phyloP scores from a whole-genome alignment of 2,113 vertebrate genomes.

The Uropsilus gracilis region DNA sequence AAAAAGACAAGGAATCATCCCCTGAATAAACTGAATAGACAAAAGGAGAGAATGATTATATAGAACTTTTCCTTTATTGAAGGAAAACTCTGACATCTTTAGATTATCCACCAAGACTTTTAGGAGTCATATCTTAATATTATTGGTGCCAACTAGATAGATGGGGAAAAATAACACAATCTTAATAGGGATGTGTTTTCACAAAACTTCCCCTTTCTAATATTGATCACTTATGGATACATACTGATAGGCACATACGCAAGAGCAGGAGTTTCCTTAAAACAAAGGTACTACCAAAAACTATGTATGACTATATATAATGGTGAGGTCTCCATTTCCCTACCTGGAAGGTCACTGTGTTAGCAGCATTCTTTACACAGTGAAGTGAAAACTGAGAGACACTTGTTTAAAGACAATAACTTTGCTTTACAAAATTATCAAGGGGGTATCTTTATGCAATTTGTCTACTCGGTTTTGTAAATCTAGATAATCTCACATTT shows the following conservation, averaged over 20 bases:
- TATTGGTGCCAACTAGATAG: background rate
- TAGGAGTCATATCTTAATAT: background rate
- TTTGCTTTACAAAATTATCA: background rate
- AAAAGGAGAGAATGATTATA: background rate
- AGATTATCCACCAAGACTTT: background rate
- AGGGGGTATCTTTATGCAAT: background rate
- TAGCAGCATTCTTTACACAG: background rate
- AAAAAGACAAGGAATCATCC: background rate
- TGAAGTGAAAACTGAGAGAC: background rate
- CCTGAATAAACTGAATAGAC: background rate
- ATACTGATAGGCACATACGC: background rate
- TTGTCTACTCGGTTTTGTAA: background rate
- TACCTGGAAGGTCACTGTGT: background rate
- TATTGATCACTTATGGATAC: background rate
- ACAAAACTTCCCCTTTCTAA: background rate
- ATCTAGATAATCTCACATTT: background rate
- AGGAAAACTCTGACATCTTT: background rate
- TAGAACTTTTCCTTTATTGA: background rate
- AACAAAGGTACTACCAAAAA: background rate
- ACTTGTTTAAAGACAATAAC: background rate
- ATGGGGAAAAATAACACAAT: background rate
- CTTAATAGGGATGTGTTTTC: background rate
- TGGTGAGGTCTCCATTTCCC: background rate
- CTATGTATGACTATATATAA: background rate
- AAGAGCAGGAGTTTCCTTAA: background rate